Conservation (phyloP, 2,797 vertebrate species). For the Propithecus deckenii region DNA sequence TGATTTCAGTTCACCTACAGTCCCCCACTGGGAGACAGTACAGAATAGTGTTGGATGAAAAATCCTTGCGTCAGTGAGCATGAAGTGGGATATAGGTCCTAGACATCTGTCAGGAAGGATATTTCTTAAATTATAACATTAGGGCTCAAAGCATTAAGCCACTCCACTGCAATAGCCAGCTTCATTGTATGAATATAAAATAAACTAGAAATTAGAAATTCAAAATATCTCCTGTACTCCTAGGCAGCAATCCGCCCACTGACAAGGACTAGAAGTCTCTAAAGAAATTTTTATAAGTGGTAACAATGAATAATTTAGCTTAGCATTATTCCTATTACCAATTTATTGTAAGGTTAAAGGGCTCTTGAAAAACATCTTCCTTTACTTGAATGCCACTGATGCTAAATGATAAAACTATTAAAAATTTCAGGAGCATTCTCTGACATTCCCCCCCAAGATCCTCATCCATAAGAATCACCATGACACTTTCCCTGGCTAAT, state of each 20-base stretch:
- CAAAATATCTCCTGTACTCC: not conserved
- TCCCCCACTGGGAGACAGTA: not conserved
- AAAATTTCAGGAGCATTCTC: not conserved
- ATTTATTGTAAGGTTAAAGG: not conserved
- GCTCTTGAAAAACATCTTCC: not conserved
- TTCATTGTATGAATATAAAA: conserved; percentile 46
- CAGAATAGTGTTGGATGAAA: not conserved
- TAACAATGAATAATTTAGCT: conserved; percentile 44
- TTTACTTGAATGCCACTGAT: not conserved
- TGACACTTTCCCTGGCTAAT: not conserved
- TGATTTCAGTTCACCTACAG: conserved; percentile 10
- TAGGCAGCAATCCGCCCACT: not conserved
- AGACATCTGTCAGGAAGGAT: conserved; percentile 24
- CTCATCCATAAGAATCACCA: not conserved
- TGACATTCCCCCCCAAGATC: not conserved
- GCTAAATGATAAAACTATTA: conserved; percentile 36
- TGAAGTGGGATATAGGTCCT: not conserved
- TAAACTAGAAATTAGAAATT: conserved; percentile 52
- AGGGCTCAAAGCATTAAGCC: not conserved
- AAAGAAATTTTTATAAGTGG: conserved; percentile 35
- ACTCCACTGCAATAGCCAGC: not conserved
- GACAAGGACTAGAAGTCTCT: conserved; percentile 24
- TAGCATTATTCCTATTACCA: not conserved
- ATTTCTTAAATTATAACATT: conserved; percentile 52
- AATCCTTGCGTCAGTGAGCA: not conserved